These are phyloP conservation scores for Autographa gamma DNA, from an alignment of 2,888 invertebrate genomes.

Conservation along the genomic window DNA sequence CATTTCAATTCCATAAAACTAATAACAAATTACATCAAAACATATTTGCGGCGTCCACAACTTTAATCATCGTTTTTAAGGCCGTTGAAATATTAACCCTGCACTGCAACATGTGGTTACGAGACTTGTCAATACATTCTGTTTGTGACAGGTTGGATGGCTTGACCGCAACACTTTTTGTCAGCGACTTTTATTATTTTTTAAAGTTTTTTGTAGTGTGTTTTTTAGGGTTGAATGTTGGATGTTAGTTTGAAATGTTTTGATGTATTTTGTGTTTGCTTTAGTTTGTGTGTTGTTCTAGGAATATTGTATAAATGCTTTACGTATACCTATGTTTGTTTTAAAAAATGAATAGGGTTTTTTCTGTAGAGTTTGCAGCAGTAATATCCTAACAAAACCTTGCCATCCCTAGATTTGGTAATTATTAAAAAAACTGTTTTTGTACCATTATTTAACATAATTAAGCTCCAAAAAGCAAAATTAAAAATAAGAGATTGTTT, in stretches of 20 bases:
- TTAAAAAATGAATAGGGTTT: too few relatives aligned
- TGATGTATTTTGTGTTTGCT: not conserved
- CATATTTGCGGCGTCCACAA: not conserved
- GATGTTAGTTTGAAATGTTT: not conserved
- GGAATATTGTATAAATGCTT: not conserved
- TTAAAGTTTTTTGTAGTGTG: not conserved
- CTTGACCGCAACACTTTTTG: not conserved
- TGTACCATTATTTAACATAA: too few relatives aligned
- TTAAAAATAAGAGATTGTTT: too few relatives aligned
- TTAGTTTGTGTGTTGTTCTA: not conserved
- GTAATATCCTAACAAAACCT: too few relatives aligned
- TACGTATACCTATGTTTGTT: too few relatives aligned
- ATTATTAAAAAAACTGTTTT: too few relatives aligned
- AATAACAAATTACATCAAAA: not conserved
- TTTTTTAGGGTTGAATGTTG: not conserved
- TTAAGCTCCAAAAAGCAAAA: too few relatives aligned
- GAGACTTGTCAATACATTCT: conserved; percentile 17
- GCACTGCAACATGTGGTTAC: conserved; percentile 22
- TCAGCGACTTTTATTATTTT: conserved; percentile 5
- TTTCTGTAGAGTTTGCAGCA: too few relatives aligned
- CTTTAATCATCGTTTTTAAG: not conserved
- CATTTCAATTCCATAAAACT: too few relatives aligned
- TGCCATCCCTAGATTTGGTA: too few relatives aligned
- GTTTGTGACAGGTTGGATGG: conserved; percentile 11
- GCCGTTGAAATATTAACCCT: not conserved